Evolutionary conservation across 2,888 invertebrate species (phyloP).

Genomic region (Pardosa pseudoannulata): DNA sequence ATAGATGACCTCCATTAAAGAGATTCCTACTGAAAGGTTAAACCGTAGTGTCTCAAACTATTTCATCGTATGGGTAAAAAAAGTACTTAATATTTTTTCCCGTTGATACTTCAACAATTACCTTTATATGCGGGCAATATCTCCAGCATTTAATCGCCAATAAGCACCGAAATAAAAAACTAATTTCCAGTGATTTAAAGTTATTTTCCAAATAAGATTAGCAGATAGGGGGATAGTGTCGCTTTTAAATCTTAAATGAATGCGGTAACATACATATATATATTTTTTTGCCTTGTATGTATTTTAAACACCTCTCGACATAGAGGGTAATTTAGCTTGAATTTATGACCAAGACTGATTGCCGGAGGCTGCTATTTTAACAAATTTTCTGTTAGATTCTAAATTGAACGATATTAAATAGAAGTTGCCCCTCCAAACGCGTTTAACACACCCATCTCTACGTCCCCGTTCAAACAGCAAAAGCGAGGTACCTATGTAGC

Average conservation of each 20-base stretch:
- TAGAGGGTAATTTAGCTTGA: constrained; percentile 61
- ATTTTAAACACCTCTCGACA: constrained; percentile 61
- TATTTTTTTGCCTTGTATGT: constrained; percentile 11
- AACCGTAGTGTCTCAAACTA: constrained; percentile 43
- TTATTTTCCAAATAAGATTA: constrained; percentile 70
- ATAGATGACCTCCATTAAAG: constrained; percentile 52
- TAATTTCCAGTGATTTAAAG: constrained; percentile 70
- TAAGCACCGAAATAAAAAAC: constrained; percentile 52
- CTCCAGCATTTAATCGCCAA: constrained; percentile 48
- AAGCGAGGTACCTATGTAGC: constrained; percentile 23
- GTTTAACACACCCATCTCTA: constrained; percentile 59
- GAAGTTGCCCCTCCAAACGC: constrained; percentile 69
- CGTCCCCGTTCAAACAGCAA: constrained; percentile 45
- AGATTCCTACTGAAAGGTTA: constrained; percentile 60
- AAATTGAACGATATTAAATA: constrained; percentile 71
- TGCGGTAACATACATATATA: constrained; percentile 5
- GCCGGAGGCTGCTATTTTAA: constrained; percentile 56
- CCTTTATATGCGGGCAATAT: constrained; percentile 18
- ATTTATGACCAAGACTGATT: constrained; percentile 71
- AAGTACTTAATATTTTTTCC: constrained; percentile 14
- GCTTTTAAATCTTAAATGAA: constrained; percentile 41
- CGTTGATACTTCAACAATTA: constrained; percentile 40
- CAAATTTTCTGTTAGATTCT: constrained; percentile 68
- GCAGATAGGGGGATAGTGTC: constrained; percentile 30
- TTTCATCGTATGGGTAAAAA: constrained; percentile 20